Conservation (phyloP, 2,888 invertebrate species). For the Molorchus minor region DNA sequence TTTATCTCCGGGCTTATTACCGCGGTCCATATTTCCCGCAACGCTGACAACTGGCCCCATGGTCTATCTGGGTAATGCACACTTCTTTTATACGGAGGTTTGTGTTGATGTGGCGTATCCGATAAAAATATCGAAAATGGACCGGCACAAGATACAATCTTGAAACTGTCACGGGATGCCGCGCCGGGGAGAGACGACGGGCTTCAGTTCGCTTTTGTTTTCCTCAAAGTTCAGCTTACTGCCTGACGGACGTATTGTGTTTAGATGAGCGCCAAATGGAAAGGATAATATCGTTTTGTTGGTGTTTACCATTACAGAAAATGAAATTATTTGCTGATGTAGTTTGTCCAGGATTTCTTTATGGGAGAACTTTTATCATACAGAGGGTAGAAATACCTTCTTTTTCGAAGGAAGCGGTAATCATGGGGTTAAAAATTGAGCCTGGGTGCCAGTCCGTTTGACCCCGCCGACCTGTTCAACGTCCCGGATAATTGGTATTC, state of each 20-base stretch:
- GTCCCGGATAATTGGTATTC: too few relatives aligned
- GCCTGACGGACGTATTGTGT: constrained; percentile 4
- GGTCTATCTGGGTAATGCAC: constrained; percentile 16
- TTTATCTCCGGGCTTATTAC: constrained; percentile 21
- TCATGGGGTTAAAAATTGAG: too few relatives aligned
- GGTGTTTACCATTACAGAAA: background rate
- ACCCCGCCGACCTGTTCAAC: too few relatives aligned
- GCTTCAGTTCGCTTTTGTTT: constrained; percentile 16
- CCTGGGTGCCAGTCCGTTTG: too few relatives aligned
- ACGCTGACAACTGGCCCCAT: too few relatives aligned
- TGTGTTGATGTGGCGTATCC: constrained; percentile 24
- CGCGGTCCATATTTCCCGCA: constrained; percentile 14
- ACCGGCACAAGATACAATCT: constrained; percentile 19
- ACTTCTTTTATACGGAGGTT: constrained; percentile 18
- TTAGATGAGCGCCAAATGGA: background rate
- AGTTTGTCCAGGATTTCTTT: too few relatives aligned
- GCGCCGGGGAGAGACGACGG: constrained; percentile 1
- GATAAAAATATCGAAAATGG: constrained; percentile 24
- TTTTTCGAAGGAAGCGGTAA: too few relatives aligned
- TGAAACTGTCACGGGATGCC: constrained; percentile 19
- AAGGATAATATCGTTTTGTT: background rate
- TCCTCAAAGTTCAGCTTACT: constrained; percentile 17
- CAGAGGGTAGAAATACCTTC: too few relatives aligned
- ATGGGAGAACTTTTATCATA: too few relatives aligned
- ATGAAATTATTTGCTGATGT: too few relatives aligned